Percentiles rank a stretch among this genome's conserved stretches.
phyloP scores from a whole-genome alignment of 2,113 vertebrate genomes.

The Pleuronectes platessa region DNA sequence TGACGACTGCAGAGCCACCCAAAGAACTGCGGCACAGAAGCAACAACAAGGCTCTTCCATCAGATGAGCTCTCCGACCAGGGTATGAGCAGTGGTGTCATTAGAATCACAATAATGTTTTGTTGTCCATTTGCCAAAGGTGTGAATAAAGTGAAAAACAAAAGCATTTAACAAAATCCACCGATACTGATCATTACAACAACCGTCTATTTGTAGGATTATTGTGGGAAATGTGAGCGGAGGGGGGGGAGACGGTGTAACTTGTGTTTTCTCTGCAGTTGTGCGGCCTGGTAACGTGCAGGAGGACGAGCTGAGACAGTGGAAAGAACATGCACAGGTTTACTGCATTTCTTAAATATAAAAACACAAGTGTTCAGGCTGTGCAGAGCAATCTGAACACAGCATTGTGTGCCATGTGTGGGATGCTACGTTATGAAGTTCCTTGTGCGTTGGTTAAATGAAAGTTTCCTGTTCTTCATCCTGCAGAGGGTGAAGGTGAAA shows the following conservation, averaged over 20 bases:
- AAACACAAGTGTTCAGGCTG: not conserved
- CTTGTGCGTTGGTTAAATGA: too few species aligned
- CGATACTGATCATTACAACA: too few species aligned
- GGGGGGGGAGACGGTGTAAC: too few species aligned
- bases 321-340: constrained; percentile 75
- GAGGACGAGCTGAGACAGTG: constrained; percentile 59
- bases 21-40: constrained; percentile 50
- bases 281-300: not conserved
- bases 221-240: too few species aligned
- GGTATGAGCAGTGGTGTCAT: constrained; percentile 28
- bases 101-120: not conserved
- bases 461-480: not conserved
- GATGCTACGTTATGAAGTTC: too few species aligned
- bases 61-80: constrained; percentile 38
- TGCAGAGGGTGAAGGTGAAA: constrained; percentile 81
- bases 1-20: constrained; percentile 58
- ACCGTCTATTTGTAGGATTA: too few species aligned
- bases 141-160: too few species aligned
- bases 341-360: not conserved
- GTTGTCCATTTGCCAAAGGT: not conserved
- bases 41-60: constrained; percentile 13
- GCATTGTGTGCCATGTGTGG: too few species aligned
- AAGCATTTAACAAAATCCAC: too few species aligned
- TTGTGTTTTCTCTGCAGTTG: constrained; percentile 53
- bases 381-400: not conserved